Percentiles rank a stretch among this genome's conserved stretches.
These are phyloP conservation scores for Motacilla tschutschensis DNA, from an alignment of 2,113 vertebrate genomes.

Conservation along the genomic window DNA sequence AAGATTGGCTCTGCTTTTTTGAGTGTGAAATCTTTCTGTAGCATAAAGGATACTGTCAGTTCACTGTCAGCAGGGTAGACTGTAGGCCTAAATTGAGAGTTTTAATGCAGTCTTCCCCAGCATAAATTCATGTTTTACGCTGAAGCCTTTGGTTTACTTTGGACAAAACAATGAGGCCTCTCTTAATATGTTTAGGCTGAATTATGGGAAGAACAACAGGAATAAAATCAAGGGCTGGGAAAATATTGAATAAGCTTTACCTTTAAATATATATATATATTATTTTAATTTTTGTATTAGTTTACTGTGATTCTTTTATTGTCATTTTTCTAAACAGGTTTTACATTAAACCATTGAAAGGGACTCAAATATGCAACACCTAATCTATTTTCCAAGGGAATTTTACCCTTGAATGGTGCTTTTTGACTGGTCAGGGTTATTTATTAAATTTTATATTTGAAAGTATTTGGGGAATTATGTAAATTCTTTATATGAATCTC, in stretches of 20 bases:
- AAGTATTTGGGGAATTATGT: constrained; percentile 84
- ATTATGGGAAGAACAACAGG: constrained; percentile 53
- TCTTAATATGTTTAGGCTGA: constrained; percentile 13
- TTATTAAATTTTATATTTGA: constrained; percentile 90
- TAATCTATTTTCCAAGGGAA: constrained; percentile 86
- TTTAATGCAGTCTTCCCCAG: constrained; percentile 46
- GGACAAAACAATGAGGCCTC: constrained; percentile 39
- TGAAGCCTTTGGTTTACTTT: constrained; percentile 57
- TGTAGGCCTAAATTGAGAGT: constrained; percentile 50
- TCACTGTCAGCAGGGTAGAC: constrained; percentile 73
- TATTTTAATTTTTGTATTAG: constrained; percentile 68
- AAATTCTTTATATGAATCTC: constrained; percentile 87
- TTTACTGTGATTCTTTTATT: constrained; percentile 78
- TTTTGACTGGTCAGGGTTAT: constrained; percentile 92
- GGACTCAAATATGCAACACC: constrained; percentile 87
- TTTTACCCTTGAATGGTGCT: constrained; percentile 90
- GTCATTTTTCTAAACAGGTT: constrained; percentile 75
- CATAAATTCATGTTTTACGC: constrained; percentile 34
- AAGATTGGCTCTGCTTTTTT: constrained; percentile 52
- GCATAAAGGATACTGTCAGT: constrained; percentile 71
- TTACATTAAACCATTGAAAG: constrained; percentile 79
- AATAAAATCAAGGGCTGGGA: constrained; percentile 73
- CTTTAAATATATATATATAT: constrained; percentile 44
- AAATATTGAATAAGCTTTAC: constrained; percentile 73
- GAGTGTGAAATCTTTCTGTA: constrained; percentile 15